These are phyloP conservation scores for Pangasius macronema DNA, from an alignment of 2,797 vertebrate genomes.

Conservation along the genomic window DNA sequence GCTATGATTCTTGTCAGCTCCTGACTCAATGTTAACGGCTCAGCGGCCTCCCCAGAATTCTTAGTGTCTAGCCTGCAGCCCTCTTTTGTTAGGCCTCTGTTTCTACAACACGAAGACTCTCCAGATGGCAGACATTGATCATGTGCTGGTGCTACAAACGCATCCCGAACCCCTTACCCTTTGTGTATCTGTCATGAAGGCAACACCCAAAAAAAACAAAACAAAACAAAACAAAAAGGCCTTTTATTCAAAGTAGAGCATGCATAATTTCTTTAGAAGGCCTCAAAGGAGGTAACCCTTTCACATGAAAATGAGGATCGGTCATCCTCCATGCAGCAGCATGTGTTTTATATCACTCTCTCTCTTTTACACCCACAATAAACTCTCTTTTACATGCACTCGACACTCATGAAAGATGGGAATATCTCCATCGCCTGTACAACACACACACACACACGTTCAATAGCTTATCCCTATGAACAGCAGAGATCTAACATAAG, in stretches of 20 bases:
- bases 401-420: too few species aligned
- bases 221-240: conserved; percentile 14
- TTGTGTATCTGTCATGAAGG: conserved; percentile 17
- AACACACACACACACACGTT: conserved; percentile 10
- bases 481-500: neutral
- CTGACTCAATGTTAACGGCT: neutral
- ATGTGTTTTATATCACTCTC: conserved; percentile 11
- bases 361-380: neutral
- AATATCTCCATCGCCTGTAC: neutral
- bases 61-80: conserved; percentile 4
- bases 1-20: neutral
- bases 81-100: neutral
- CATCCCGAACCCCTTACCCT: conserved; percentile 1
- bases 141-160: conserved; percentile 21
- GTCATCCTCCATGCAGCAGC: conserved; percentile 34
- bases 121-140: conserved; percentile 58
- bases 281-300: conserved; percentile 71
- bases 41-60: neutral
- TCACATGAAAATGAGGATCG: conserved; percentile 75
- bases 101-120: conserved; percentile 28
- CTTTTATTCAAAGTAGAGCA: conserved; percentile 62
- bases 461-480: neutral
- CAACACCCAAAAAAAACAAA: conserved; percentile 19
- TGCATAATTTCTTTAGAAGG: conserved; percentile 70
- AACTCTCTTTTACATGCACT: neutral